These are phyloP conservation scores for Apodemia duryi DNA, from an alignment of 2,888 invertebrate species.

Conservation along the genomic window DNA sequence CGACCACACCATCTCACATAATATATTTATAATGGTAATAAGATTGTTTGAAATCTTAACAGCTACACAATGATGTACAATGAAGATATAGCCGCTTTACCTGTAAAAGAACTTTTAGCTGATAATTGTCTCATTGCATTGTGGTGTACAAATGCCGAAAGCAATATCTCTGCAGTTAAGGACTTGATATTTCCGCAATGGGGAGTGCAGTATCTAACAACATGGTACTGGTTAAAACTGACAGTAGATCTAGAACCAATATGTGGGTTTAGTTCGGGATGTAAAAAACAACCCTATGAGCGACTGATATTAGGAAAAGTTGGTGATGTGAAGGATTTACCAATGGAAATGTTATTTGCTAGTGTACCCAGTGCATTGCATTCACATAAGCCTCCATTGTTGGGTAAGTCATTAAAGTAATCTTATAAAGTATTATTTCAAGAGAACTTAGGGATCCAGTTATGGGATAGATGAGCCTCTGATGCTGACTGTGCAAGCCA, in stretches of 20 bases:
- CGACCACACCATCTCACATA: no score
- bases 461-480: no score
- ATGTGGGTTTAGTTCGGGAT: constrained; percentile 81
- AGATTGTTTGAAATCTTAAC: constrained; percentile 31
- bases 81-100: constrained; percentile 84
- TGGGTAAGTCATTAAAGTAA: constrained; percentile 64
- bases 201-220: constrained; percentile 84
- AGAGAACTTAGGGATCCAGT: no score
- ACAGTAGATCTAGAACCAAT: constrained; percentile 84
- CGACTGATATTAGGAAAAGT: constrained; percentile 77
- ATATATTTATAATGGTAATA: no score
- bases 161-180: constrained; percentile 83
- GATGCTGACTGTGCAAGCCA: no score
- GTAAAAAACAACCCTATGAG: constrained; percentile 94
- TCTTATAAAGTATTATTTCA: no score
- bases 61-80: constrained; percentile 91
- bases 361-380: constrained; percentile 95
- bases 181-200: constrained; percentile 88
- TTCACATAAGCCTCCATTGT: constrained; percentile 96
- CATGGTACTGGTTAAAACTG: constrained; percentile 95
- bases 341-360: constrained; percentile 81
- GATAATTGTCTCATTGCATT: constrained; percentile 85
- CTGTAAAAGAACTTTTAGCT: constrained; percentile 81
- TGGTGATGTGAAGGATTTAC: constrained; percentile 48
- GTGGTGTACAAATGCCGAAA: constrained; percentile 94